A percentile compares a stretch with the other conserved stretches of the same genome.
phyloP scores from a whole-genome alignment of 2,113 vertebrate genomes.

The Aphyosemion australe region DNA sequence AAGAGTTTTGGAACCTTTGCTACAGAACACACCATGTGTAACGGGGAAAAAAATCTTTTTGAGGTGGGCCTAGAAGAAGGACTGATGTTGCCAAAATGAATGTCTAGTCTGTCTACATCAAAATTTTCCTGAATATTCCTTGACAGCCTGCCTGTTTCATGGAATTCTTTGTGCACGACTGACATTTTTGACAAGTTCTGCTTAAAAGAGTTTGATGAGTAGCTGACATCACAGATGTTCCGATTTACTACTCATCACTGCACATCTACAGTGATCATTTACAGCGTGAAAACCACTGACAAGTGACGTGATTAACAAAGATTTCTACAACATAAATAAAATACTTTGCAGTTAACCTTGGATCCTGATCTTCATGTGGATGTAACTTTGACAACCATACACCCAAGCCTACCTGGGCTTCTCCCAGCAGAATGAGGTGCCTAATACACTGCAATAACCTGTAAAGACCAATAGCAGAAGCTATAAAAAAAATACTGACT shows the following conservation, averaged over 20 bases:
- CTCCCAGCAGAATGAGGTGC: no score
- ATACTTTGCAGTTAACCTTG: neutral
- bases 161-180: neutral
- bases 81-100: neutral
- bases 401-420: no score
- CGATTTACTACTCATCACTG: neutral
- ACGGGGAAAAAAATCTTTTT: neutral
- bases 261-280: neutral
- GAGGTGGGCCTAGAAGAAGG: conserved; percentile 3
- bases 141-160: neutral
- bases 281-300: neutral
- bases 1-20: no score
- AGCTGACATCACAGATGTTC: conserved; percentile 10
- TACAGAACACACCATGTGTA: no score
- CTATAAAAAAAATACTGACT: no score
- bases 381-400: neutral
- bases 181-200: conserved; percentile 7
- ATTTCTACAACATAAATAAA: neutral
- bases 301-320: neutral
- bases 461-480: no score
- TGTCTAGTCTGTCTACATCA: neutral
- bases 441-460: no score
- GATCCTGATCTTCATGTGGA: neutral
- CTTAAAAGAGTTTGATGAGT: conserved; percentile 2
- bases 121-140: neutral